phyloP scores from a whole-genome alignment of 1,140 invertebrate species.

The Drosophila ogumai region DNA sequence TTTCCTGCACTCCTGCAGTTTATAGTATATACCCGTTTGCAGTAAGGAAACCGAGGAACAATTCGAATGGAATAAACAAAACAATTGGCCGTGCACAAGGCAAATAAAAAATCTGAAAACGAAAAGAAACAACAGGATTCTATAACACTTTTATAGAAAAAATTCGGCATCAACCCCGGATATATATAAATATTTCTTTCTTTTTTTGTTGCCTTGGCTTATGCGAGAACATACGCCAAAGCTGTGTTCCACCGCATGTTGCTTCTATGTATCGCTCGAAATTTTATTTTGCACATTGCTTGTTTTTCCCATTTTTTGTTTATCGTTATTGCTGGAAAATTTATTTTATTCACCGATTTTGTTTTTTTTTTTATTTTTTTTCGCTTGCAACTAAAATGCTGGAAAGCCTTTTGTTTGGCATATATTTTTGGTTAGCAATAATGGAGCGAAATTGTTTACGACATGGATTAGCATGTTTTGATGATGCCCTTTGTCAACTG shows the following conservation, averaged over 20 bases:
- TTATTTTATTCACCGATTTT: conserved; percentile 20
- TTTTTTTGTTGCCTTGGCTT: conserved; percentile 23
- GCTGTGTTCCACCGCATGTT: conserved; percentile 37
- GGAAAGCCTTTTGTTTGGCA: conserved; percentile 24
- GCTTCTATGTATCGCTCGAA: conserved; percentile 4
- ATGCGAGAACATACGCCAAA: conserved; percentile 55
- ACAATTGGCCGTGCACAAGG: conserved; percentile 38
- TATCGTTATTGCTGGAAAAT: conserved; percentile 33
- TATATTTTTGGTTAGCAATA: conserved; percentile 43
- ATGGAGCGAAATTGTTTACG: conserved; percentile 40
- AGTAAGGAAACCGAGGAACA: conserved; percentile 25
- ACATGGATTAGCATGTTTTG: conserved; percentile 37
- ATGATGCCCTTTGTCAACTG: conserved; percentile 41
- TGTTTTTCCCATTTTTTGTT: conserved; percentile 21
- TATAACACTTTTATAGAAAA: conserved; percentile 18
- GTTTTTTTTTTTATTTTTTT: neutral
- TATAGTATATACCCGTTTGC: conserved; percentile 41
- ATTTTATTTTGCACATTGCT: conserved; percentile 5
- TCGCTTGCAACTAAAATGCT: conserved; percentile 4
- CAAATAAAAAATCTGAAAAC: conserved; percentile 25
- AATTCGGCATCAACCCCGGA: conserved; percentile 23
- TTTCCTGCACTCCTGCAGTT: conserved; percentile 50
- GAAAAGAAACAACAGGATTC: conserved; percentile 9
- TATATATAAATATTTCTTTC: conserved; percentile 18
- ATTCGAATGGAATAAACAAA: conserved; percentile 54